Evolutionary conservation across 2,888 invertebrate genomes (phyloP).

Genomic region (Graphium colonna): DNA sequence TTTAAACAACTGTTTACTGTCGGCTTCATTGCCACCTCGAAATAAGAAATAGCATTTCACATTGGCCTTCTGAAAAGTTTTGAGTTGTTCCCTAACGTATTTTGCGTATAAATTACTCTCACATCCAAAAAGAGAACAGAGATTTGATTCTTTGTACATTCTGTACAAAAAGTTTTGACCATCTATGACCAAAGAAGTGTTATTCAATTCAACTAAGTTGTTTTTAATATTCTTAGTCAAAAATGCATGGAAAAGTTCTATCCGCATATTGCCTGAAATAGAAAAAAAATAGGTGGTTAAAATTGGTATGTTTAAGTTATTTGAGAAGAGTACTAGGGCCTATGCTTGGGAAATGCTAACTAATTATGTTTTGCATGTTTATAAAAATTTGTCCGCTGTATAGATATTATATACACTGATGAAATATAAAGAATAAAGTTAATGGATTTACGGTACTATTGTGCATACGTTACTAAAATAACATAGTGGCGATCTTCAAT

Average conservation of each 20-base stretch:
- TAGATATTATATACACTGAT: too few species aligned
- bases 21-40: constrained; percentile 6
- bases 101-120: constrained; percentile 3
- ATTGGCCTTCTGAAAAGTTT: constrained; percentile 1
- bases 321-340: too few species aligned
- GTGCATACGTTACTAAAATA: too few species aligned
- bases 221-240: background rate
- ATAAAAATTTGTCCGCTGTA: too few species aligned
- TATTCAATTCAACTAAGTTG: background rate
- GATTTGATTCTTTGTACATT: constrained; percentile 7
- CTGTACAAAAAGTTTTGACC: constrained; percentile 15
- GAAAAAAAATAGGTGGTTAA: too few species aligned
- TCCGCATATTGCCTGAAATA: background rate
- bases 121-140: constrained; percentile 15
- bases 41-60: constrained; percentile 14
- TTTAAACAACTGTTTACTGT: background rate
- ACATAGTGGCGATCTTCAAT: too few species aligned
- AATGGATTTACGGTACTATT: too few species aligned
- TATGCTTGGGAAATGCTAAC: too few species aligned
- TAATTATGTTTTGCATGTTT: too few species aligned
- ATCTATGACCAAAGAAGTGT: constrained; percentile 17
- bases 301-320: too few species aligned
- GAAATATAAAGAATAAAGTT: too few species aligned
- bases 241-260: background rate
- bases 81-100: background rate